These are phyloP conservation scores for Eurytoma californica DNA, from an alignment of 2,888 invertebrate genomes.

Conservation along the genomic window DNA sequence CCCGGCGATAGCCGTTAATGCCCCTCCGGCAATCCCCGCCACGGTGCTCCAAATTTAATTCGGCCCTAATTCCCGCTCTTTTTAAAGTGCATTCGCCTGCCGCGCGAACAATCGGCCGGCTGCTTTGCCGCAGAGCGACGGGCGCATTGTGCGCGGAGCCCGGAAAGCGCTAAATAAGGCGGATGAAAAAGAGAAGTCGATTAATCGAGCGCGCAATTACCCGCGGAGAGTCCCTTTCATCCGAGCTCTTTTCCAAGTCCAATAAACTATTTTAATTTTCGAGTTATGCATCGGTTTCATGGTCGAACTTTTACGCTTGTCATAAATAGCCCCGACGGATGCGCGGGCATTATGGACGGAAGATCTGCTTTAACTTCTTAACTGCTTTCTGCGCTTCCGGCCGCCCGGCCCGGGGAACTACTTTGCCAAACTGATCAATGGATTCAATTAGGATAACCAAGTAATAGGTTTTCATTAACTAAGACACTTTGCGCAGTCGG, in stretches of 20 bases:
- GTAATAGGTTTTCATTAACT: slow-evolving; percentile 49
- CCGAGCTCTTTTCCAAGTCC: not conserved
- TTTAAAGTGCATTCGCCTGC: not conserved
- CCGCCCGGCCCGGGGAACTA: slow-evolving; percentile 20
- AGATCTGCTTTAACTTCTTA: slow-evolving; percentile 46
- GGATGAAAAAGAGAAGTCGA: too few species aligned
- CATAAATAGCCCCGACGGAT: slow-evolving; percentile 6
- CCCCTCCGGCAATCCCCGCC: too few species aligned
- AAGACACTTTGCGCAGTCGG: slow-evolving; percentile 34
- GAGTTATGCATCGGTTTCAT: slow-evolving; percentile 1
- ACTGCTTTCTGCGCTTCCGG: slow-evolving; percentile 29
- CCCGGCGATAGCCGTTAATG: too few species aligned
- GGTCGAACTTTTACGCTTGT: slow-evolving; percentile 18
- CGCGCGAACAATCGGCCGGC: not conserved
- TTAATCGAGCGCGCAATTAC: too few species aligned
- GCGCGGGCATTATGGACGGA: slow-evolving; percentile 2
- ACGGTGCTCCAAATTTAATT: too few species aligned
- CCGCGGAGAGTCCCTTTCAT: too few species aligned
- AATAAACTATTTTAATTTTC: slow-evolving; percentile 17
- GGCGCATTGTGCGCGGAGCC: not conserved
- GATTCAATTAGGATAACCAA: slow-evolving; percentile 50
- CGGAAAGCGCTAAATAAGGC: not conserved
- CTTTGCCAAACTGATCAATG: slow-evolving; percentile 49
- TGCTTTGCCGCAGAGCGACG: not conserved
- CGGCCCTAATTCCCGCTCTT: too few species aligned